A percentile compares a stretch with the other conserved stretches of the same genome.
Conservation (phyloP, 2,113 vertebrate species). For the Thamnophis sirtalis region DNA sequence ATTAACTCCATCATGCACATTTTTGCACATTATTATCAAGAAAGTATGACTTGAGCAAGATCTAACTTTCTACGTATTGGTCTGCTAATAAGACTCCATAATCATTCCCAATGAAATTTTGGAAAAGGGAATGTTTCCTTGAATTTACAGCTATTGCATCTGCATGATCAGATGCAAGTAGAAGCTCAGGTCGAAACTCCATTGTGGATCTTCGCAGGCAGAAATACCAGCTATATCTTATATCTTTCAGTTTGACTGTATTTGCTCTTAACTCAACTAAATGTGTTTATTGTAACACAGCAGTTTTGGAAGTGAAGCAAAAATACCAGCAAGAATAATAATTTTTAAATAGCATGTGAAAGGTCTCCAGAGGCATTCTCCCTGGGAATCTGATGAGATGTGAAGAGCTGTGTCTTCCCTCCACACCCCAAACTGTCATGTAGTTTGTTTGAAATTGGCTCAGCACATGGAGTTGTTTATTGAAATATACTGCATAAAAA, state of each 20-base stretch:
- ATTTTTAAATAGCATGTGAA: background rate
- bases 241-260: background rate
- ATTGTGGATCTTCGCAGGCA: background rate
- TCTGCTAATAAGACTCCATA: background rate
- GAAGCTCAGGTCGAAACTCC: background rate
- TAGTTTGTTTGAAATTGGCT: conserved; percentile 62
- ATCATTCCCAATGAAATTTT: background rate
- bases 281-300: conserved; percentile 3
- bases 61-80: background rate
- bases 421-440: conserved; percentile 31
- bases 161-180: background rate
- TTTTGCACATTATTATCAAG: background rate
- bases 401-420: conserved; percentile 14
- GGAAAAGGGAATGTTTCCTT: background rate
- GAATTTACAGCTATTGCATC: background rate
- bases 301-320: background rate
- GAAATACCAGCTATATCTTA: background rate
- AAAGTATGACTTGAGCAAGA: background rate
- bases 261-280: conserved; percentile 19
- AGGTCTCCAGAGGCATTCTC: conserved; percentile 13
- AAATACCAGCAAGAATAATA: conserved; percentile 10
- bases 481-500: conserved; percentile 68
- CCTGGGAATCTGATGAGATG: conserved; percentile 28
- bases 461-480: conserved; percentile 48
- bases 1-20: background rate